These are phyloP conservation scores for Corythornis vintsioides DNA, from an alignment of 2,113 vertebrate species.

Conservation along the genomic window DNA sequence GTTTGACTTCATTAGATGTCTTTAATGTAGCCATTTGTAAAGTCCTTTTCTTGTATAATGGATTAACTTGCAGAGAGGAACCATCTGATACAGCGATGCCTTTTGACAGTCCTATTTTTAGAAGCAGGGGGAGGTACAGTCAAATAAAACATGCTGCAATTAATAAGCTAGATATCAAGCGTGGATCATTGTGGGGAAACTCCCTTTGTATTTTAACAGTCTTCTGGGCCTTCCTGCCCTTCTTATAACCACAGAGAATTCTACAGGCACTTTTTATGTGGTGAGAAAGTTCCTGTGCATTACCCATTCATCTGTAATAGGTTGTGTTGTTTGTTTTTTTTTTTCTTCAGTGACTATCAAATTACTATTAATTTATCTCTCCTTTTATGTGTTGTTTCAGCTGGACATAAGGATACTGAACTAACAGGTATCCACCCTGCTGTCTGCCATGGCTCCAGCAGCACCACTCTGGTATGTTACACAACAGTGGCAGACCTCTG, in stretches of 20 bases:
- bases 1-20: constrained; percentile 62
- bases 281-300: background rate
- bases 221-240: background rate
- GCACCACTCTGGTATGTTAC: background rate
- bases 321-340: background rate
- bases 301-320: background rate
- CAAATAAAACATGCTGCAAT: constrained; percentile 29
- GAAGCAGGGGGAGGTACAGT: constrained; percentile 37
- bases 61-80: constrained; percentile 43
- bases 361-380: background rate
- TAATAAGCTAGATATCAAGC: background rate
- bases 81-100: background rate
- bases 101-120: constrained; percentile 61
- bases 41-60: constrained; percentile 53
- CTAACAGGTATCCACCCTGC: background rate
- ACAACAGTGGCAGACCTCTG: background rate
- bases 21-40: constrained; percentile 63
- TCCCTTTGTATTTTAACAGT: constrained; percentile 18
- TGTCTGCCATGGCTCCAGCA: background rate
- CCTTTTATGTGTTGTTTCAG: background rate
- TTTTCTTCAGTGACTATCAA: background rate
- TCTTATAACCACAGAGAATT: background rate
- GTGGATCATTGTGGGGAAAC: background rate
- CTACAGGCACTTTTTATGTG: background rate
- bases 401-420: background rate